phyloP scores from a whole-genome alignment of 2,888 invertebrate species.

The Watsonalla binaria region DNA sequence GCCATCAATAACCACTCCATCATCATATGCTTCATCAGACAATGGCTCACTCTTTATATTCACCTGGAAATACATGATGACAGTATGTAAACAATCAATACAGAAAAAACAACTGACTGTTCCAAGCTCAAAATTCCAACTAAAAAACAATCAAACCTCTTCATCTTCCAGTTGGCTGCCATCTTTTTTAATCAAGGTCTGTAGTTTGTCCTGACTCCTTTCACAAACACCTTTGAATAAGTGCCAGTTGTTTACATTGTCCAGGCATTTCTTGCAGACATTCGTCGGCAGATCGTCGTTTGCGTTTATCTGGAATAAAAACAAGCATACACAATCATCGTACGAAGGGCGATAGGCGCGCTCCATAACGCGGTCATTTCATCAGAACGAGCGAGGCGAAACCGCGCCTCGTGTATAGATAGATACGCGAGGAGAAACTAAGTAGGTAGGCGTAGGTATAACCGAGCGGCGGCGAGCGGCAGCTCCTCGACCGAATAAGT shows the following conservation, averaged over 20 bases:
- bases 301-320: slow-evolving; percentile 78
- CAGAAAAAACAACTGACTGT: slow-evolving; percentile 41
- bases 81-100: slow-evolving; percentile 35
- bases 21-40: slow-evolving; percentile 74
- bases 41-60: slow-evolving; percentile 79
- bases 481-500: slow-evolving; percentile 75
- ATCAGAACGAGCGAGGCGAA: slow-evolving; percentile 68
- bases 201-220: slow-evolving; percentile 82
- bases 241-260: slow-evolving; percentile 83
- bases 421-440: slow-evolving; percentile 73
- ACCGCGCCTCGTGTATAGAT: slow-evolving; percentile 67
- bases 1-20: slow-evolving; percentile 74
- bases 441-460: slow-evolving; percentile 75
- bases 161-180: slow-evolving; percentile 72
- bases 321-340: slow-evolving; percentile 66
- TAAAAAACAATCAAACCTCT: slow-evolving; percentile 50
- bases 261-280: slow-evolving; percentile 81
- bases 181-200: slow-evolving; percentile 76
- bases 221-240: slow-evolving; percentile 81
- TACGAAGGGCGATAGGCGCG: slow-evolving; percentile 61
- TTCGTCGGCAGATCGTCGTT: slow-evolving; percentile 82
- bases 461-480: slow-evolving; percentile 59
- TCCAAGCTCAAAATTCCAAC: slow-evolving; percentile 52
- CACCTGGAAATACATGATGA: slow-evolving; percentile 64
- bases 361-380: slow-evolving; percentile 50